Conservation (phyloP, 2,113 vertebrate species). For the Psilopogon haemacephalus region DNA sequence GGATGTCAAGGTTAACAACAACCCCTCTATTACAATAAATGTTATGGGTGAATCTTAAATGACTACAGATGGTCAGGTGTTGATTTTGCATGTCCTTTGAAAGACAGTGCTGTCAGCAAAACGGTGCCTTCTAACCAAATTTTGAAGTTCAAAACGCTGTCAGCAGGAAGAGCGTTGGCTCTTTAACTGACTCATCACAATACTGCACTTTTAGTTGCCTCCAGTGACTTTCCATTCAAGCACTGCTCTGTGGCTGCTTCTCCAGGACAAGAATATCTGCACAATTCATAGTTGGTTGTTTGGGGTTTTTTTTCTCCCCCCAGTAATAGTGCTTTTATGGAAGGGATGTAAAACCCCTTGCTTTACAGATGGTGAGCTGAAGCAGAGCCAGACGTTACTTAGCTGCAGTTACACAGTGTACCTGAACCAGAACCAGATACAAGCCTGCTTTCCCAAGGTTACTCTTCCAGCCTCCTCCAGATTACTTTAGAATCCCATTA, state of each 20-base stretch:
- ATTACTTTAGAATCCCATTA: slow-evolving; percentile 37
- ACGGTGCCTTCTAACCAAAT: slow-evolving; percentile 58
- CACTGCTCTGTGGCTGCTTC: slow-evolving; percentile 2
- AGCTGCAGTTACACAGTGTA: neutral
- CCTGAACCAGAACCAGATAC: slow-evolving; percentile 26
- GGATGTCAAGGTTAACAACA: slow-evolving; percentile 44
- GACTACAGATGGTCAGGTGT: slow-evolving; percentile 60
- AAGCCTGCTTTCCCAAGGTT: slow-evolving; percentile 37
- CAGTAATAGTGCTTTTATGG: slow-evolving; percentile 27
- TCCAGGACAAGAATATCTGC: neutral
- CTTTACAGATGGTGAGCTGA: slow-evolving; percentile 43
- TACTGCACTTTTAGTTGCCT: neutral
- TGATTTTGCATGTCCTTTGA: slow-evolving; percentile 57
- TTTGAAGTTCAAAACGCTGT: slow-evolving; percentile 45
- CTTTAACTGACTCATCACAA: slow-evolving; percentile 55
- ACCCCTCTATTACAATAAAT: neutral
- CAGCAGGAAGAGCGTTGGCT: slow-evolving; percentile 46
- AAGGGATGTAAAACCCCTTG: neutral
- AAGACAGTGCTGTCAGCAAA: slow-evolving; percentile 61
- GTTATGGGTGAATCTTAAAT: slow-evolving; percentile 45
- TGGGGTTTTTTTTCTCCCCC: neutral
- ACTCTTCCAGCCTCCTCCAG: neutral
- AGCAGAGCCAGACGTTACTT: neutral
- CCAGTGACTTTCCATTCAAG: slow-evolving; percentile 24
- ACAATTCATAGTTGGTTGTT: neutral